A percentile compares a stretch with the other conserved stretches of the same genome.
Evolutionary conservation across 1,140 invertebrate species (phyloP).

Genomic region (Drosophila subobscura): DNA sequence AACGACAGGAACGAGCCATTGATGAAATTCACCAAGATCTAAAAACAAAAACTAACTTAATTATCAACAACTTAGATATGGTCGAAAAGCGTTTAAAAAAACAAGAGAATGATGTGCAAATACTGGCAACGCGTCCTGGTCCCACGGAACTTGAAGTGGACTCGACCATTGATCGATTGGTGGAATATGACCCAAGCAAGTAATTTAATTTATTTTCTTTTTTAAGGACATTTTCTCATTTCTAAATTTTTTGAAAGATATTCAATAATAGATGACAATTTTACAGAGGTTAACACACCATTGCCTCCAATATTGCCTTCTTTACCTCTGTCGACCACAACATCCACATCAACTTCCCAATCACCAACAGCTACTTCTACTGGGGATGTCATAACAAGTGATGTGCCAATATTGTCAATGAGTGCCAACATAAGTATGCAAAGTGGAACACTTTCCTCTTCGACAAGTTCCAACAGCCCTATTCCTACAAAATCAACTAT

Average conservation of each 20-base stretch:
- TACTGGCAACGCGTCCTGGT: conserved; percentile 88
- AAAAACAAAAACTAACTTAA: conserved; percentile 91
- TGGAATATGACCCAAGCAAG: conserved; percentile 89
- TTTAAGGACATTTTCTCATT: conserved; percentile 3
- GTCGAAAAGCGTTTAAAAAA: conserved; percentile 93
- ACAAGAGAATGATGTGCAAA: conserved; percentile 88
- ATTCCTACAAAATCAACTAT: conserved; percentile 61
- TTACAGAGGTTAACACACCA: conserved; percentile 75
- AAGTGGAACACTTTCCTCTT: conserved; percentile 34
- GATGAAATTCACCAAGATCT: conserved; percentile 94
- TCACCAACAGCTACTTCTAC: conserved; percentile 66
- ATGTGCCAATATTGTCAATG: conserved; percentile 18
- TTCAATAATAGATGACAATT: conserved; percentile 69
- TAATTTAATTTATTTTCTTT: conserved; percentile 68
- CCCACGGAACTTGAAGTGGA: conserved; percentile 89
- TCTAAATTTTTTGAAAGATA: conserved; percentile 47
- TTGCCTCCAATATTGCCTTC: conserved; percentile 49
- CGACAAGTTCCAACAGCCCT: conserved; percentile 31
- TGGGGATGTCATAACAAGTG: conserved; percentile 33
- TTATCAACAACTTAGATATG: conserved; percentile 93
- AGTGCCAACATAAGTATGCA: conserved; percentile 9
- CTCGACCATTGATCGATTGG: conserved; percentile 89
- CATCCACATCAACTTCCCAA: conserved; percentile 40
- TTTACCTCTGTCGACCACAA: conserved; percentile 24
- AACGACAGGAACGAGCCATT: conserved; percentile 93